Base-by-base conservation (phyloP, 2,113 vertebrate species). In the Agapornis roseicollis region DNA sequence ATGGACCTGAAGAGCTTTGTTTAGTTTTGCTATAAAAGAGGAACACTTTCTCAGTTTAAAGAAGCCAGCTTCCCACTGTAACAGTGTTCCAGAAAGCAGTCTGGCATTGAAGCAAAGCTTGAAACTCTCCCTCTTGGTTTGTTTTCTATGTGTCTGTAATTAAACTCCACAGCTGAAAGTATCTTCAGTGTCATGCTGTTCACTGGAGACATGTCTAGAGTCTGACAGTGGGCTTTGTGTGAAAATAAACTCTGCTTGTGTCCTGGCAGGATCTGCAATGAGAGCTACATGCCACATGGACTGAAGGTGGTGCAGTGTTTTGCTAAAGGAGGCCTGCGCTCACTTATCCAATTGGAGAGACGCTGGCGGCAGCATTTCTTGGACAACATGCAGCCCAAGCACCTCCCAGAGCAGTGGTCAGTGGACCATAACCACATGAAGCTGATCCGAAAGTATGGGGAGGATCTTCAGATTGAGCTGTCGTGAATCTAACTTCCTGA, bases 281-380 rank as follows among this genome's bases (percentile, higher is more conserved):
- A 99, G 97, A 98, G 95, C 44, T 99, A 99, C 47, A 42, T 99
- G 58, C 99, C 99, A 11, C 99, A 99, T 5, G 99, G 99, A 46
- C 98, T 99, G 97, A 99, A 99, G 98, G 99, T 99, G 96, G 99
- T 99, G 58, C 98, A 96, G 47, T 97, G 96, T 14, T 98, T 98
- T 31, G 98, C 98, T 7, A 91, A 96, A 85, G 97, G 85, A 8
- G 99, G 99, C 64, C 98, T 99, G 73, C 97, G 86, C 28, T 98
- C 99, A 65, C 98, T 99, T 46, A 99, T 99, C 98, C 97, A 98
- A 63, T 96, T 99, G 98, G 99, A 99, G 97, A 98, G 98, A 41
- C 98, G 98, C 80, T 99, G 99, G 99, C 97, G 99, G 50, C 99
- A 99, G 96, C 99, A 99, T 96, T 99, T 99, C 96, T 98, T 99